Base-by-base conservation (phyloP, 1,140 invertebrate species). In the Coptotermes formosanus region DNA sequence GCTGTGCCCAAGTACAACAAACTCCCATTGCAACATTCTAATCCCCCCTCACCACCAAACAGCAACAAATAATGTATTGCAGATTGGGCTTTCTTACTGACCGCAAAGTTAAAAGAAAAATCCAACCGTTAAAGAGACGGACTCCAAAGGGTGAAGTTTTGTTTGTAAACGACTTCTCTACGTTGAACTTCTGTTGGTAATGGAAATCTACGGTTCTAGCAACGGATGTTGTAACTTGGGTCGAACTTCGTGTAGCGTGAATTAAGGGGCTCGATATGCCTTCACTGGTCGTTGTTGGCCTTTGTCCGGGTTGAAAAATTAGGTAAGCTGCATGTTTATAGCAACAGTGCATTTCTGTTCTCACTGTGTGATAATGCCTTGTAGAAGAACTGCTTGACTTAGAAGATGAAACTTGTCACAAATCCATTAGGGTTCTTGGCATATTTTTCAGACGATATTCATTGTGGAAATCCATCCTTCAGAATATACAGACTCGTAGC, bases 21-120 rank as follows among this genome's bases (percentile, higher is more conserved):
- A 75, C 64, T n/a, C n/a, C 64, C 64, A 30, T 30, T 75, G 64
- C 64, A n/a, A 30, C 64, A 75, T 16, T 9, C 64, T 75, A 16
- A 25, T 6, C 9, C 14, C n/a, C 25, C 19, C 21, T 64, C 21
- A 8, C 21, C 45, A 0, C 21, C n/a, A n/a, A 75, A 30, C 25
- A 75, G 25, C n/a, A 75, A 8, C 64, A 75, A 75, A 75, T 75
- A 75, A 75, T 75, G n/a, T 30, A 75, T 75, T 75, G 64, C n/a
- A 75, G 64, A 25, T 30, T 75, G 11, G 6, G 64, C 64, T 75
- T 75, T 75, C 64, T 75, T 75, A 75, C 64, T 75, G 64, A 75
- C 64, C 64, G n/a, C 64, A 75, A 75, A 75, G 64, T 75, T 75
- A 75, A 75, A 25, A 14, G 9, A 75, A 30, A 75, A 75, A 1